Base-by-base conservation (phyloP, 2,888 invertebrate genomes). In the Lapara coniferarum region DNA sequence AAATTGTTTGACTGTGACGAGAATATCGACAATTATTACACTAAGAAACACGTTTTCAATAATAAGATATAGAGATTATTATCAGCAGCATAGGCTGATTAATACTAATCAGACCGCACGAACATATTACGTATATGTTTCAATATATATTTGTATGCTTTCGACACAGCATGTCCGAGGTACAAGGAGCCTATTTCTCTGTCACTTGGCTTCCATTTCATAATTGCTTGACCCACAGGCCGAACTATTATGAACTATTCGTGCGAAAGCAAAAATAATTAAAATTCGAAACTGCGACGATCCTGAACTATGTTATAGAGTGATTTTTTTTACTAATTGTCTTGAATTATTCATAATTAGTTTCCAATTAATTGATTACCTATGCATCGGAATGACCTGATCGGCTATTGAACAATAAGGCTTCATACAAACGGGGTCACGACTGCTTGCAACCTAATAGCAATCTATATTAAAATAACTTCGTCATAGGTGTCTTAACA, bases 191-290 rank as follows among this genome's bases (percentile, higher is more conserved):
- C 75, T 77, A 79, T 77, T 74, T 74, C 67, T 78, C 74, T 71
- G 71, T 77, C 78, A 78, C 73, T 75, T 78, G 75, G 74, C 70
- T 71, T 72, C 56, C 59, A 53, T 79, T 74, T 71, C 74, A 78
- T 77, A 80, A 80, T 73, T 51, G 56, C 57, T 53, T 80, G 80
- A 80, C 80, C 80, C 73, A 80, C 73, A 80, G 79, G 79, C 80
- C 80, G 77, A 78, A 78, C 79, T 77, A 74, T 49, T 19, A 63
- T 49, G 10, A 63, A 49, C 16, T 63, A 16, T 10, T 4, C 19
- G 49, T 30, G 37, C 19, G 13, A 14, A 52, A 56, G n/a, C 10
- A 37, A 10, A 7, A 13, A 53, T 52, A 25, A 53, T 16, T 66
- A 46, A 16, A 19, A 66, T 57, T 58, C 49, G 0, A 68, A 52